phyloP scores from a whole-genome alignment of 2,113 vertebrate species.

The Donacobius atricapilla region DNA sequence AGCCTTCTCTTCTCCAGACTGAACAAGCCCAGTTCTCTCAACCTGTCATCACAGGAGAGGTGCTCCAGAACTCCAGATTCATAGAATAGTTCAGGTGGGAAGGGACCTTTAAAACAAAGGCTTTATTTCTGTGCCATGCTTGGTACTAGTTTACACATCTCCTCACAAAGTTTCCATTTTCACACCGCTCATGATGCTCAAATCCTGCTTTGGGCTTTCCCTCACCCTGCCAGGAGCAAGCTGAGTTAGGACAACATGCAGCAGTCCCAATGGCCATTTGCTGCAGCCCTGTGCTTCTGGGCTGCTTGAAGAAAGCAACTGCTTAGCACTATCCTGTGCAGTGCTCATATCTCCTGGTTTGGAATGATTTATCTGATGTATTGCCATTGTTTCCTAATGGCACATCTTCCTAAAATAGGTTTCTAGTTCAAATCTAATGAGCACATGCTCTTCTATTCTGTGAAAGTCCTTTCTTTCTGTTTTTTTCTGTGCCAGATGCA shows the following conservation, averaged over 20 bases:
- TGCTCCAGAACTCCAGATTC: not conserved
- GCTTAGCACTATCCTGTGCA: not conserved
- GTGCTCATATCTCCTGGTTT: not conserved
- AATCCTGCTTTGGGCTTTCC: not conserved
- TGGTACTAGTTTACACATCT: not conserved
- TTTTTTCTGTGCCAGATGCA: not conserved
- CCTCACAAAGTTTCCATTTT: not conserved
- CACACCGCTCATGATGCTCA: not conserved
- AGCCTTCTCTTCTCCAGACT: not conserved
- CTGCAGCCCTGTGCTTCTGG: not conserved
- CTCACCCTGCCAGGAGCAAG: not conserved
- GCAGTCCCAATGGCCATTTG: not conserved
- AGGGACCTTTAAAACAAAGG: not conserved
- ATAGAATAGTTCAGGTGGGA: not conserved
- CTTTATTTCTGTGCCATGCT: fast-evolving
- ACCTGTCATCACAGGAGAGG: not conserved
- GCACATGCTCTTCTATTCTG: not conserved
- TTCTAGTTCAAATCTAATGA: not conserved
- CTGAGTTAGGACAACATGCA: not conserved
- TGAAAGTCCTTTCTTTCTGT: not conserved
- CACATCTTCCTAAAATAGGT: not conserved
- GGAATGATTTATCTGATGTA: not conserved
- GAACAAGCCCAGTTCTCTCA: not conserved
- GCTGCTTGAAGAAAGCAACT: not conserved
- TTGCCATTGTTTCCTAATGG: not conserved